phyloP scores from a whole-genome alignment of 2,888 invertebrate genomes.

The Gymnosoma rotundatum region DNA sequence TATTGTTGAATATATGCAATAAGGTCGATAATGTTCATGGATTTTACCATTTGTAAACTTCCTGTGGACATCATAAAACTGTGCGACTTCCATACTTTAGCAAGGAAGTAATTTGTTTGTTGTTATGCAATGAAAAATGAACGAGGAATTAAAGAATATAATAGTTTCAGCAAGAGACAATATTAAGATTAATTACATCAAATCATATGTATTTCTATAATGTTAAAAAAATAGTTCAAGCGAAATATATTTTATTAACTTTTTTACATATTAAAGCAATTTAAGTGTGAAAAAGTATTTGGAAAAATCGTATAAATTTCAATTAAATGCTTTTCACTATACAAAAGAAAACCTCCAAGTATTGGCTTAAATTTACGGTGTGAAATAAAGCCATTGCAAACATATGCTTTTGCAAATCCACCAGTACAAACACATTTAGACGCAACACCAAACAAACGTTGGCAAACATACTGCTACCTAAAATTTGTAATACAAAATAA shows the following conservation, averaged over 20 bases:
- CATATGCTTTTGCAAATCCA: conserved; percentile 57
- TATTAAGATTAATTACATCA: conserved; percentile 62
- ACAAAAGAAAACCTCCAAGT: neutral
- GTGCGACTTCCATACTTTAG: too few species aligned
- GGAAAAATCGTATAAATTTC: conserved; percentile 64
- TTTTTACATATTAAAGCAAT: conserved; percentile 9
- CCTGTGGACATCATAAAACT: too few species aligned
- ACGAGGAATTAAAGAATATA: conserved; percentile 5
- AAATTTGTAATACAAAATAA: conserved; percentile 27
- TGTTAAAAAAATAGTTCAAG: neutral
- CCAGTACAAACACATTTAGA: conserved; percentile 12
- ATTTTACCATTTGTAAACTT: too few species aligned
- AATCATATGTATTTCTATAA: neutral
- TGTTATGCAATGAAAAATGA: conserved; percentile 40
- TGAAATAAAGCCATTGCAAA: conserved; percentile 70
- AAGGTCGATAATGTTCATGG: too few species aligned
- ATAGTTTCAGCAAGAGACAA: conserved; percentile 33
- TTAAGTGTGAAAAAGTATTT: conserved; percentile 22
- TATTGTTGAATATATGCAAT: too few species aligned
- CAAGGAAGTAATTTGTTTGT: conserved; percentile 13
- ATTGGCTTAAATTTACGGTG: conserved; percentile 69
- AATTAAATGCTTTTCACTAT: conserved; percentile 58
- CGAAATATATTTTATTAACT: neutral
- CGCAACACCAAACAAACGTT: conserved; percentile 8
- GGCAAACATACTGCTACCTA: conserved; percentile 16